Evolutionary conservation across 2,888 invertebrate species (phyloP).

Genomic region (Netelia inedita): DNA sequence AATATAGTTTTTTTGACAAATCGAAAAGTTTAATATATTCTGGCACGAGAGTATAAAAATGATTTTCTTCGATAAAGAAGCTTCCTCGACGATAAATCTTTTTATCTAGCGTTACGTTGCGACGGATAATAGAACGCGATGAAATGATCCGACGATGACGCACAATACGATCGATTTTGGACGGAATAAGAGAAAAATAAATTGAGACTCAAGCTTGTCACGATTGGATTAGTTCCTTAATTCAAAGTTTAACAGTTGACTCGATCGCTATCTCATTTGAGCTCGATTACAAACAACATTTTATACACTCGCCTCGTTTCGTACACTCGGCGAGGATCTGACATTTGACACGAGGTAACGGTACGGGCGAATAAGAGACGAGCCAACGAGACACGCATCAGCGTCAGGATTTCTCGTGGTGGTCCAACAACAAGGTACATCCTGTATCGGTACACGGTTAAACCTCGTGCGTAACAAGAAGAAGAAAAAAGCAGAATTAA

Average conservation of each 20-base stretch:
- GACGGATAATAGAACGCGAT: no score
- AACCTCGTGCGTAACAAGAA: not conserved
- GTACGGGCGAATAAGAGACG: constrained; percentile 29
- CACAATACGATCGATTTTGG: no score
- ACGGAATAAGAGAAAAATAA: no score
- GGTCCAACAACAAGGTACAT: constrained; percentile 2
- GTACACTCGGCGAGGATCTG: constrained; percentile 49
- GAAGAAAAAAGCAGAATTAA: not conserved
- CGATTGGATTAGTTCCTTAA: not conserved
- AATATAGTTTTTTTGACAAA: no score
- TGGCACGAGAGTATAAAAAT: no score
- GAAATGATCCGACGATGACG: no score
- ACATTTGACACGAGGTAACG: constrained; percentile 67
- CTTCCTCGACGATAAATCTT: no score
- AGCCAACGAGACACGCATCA: constrained; percentile 33
- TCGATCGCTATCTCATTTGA: constrained; percentile 37
- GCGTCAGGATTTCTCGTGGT: constrained; percentile 9
- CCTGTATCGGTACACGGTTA: not conserved
- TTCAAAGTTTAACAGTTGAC: not conserved
- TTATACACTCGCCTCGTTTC: constrained; percentile 12
- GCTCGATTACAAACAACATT: not conserved
- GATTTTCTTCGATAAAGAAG: no score
- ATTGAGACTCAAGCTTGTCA: no score
- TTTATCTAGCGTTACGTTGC: no score
- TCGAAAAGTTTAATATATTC: no score